Percentiles rank a stretch among this genome's conserved stretches.
These are phyloP conservation scores for Neoitamus cyanurus DNA, from an alignment of 2,888 invertebrate genomes.

Conservation along the genomic window DNA sequence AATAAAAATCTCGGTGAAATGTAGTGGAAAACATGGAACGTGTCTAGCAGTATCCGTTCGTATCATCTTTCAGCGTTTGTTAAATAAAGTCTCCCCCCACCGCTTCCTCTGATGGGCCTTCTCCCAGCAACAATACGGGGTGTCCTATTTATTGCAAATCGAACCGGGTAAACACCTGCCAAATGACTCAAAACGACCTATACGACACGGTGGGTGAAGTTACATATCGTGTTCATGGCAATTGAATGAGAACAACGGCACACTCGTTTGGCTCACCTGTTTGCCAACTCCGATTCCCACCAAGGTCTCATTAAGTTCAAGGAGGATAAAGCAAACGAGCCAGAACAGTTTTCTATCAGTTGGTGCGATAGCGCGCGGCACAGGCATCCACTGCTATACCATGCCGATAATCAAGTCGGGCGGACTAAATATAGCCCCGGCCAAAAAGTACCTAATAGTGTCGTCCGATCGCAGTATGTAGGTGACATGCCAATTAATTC, in stretches of 20 bases:
- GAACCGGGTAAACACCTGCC: neutral
- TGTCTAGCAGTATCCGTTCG: neutral
- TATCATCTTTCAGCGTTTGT: neutral
- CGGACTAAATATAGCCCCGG: neutral
- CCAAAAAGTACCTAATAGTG: neutral
- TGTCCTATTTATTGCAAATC: neutral
- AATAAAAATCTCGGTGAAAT: constrained; percentile 27
- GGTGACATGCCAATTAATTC: constrained; percentile 24
- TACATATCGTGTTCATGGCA: neutral
- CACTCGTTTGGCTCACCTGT: neutral
- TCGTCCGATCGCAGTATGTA: neutral
- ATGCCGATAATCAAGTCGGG: neutral
- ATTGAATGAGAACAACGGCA: neutral
- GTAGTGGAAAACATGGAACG: constrained; percentile 30
- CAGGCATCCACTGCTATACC: neutral
- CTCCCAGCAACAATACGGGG: neutral
- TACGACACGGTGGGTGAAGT: neutral
- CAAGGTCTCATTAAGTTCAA: constrained; percentile 5
- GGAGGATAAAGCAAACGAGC: neutral
- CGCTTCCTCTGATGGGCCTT: neutral
- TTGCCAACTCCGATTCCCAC: neutral
- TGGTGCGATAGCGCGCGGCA: neutral
- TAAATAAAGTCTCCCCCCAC: neutral
- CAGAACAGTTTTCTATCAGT: neutral
- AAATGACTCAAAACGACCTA: neutral